phyloP scores from a whole-genome alignment of 2,888 invertebrate species.

The Tetropium fuscum region DNA sequence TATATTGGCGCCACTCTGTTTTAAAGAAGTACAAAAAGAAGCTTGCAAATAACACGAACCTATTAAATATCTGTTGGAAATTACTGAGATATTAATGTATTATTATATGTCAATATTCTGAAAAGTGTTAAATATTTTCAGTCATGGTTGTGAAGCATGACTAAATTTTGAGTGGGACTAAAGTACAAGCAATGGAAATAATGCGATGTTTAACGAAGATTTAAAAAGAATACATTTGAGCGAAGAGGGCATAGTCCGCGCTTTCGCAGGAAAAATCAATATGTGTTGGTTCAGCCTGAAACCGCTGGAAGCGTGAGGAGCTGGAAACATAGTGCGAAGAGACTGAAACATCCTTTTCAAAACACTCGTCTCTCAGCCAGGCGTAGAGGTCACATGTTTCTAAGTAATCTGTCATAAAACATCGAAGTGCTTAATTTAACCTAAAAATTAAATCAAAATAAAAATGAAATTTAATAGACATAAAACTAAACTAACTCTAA shows the following conservation, averaged over 20 bases:
- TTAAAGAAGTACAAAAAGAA: too few species aligned
- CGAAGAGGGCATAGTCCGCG: background rate
- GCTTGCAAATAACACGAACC: too few species aligned
- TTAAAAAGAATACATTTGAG: too few species aligned
- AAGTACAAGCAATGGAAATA: too few species aligned
- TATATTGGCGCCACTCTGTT: too few species aligned
- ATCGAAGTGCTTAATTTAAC: conserved; percentile 42
- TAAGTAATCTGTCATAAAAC: conserved; percentile 36
- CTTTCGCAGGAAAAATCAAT: conserved; percentile 21
- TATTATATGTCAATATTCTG: too few species aligned
- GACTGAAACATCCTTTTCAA: conserved; percentile 16
- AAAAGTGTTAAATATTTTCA: too few species aligned
- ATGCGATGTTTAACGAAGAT: too few species aligned
- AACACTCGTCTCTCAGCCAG: conserved; percentile 35
- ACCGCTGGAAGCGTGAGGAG: conserved; percentile 39
- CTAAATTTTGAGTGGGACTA: too few species aligned
- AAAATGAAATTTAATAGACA: conserved; percentile 38
- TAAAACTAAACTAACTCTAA: conserved; percentile 33
- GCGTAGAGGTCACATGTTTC: conserved; percentile 35
- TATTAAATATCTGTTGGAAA: too few species aligned
- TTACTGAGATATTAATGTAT: too few species aligned
- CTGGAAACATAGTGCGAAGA: conserved; percentile 14
- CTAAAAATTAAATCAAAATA: conserved; percentile 35
- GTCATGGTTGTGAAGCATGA: too few species aligned
- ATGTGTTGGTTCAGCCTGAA: conserved; percentile 21